Base-by-base conservation (phyloP, 2,888 invertebrate species). In the Timandra comae region DNA sequence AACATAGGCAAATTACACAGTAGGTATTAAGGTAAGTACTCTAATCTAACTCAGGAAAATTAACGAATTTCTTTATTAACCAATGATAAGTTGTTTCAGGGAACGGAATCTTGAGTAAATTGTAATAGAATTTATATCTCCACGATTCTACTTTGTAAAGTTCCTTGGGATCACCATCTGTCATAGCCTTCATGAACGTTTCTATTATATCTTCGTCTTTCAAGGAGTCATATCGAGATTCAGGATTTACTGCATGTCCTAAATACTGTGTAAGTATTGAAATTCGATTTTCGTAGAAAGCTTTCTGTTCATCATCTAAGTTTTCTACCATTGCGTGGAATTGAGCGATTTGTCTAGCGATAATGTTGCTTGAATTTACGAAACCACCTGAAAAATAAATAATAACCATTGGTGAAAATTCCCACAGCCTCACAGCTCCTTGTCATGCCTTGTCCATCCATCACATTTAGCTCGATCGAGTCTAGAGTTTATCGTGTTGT, bases 71-170 rank as follows among this genome's bases (percentile, higher is more conserved):
- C 31, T 87, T 75, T 7, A 91, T 80, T 24, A 94, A 56, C 82
- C 86, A 88, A 54, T 90, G 88, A 19, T 89, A 79, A 6, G 90
- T 27, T 1, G 52, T 56, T 25, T 85, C 81, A 0, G 93, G 91
- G 20, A 82, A 49, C 5, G 88, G 85, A 9, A 89, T 67, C 50
- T 78, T 87, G 49, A 93, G 89, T 11, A 93, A 63, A 30, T 74
- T 76, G 49, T 93, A 91, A 66, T 92, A 94, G 33, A 91, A 59
- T 52, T 63, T 74, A 56, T 87, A 93, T 60, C 91, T 82, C 82
- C 88, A 89, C 0, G 91, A 88, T 54, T 93, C 92, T 45, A 89
- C 89, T 75, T 90, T 90, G 56, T 94, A 94, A 4, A 88, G 41
- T 2, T 86, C 52, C 30, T 81, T 77, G 0, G 94, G 93, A 20